Evolutionary conservation across 2,888 invertebrate genomes (phyloP).

Genomic region (Drosophila anceps): DNA sequence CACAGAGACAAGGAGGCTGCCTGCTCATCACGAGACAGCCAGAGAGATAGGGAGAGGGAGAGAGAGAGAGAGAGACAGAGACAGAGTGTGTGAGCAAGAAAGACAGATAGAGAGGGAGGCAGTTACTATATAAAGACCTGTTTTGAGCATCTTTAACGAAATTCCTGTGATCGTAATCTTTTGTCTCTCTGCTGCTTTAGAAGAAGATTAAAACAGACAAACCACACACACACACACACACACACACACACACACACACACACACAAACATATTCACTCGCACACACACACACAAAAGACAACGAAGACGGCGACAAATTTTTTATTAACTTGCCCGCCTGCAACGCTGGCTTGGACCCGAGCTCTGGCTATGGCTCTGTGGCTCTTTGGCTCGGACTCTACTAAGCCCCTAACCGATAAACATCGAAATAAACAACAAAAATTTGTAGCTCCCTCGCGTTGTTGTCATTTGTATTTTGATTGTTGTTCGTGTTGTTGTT

Average conservation of each 20-base stretch:
- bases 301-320: constrained; percentile 75
- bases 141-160: constrained; percentile 80
- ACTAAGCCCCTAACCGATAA: constrained; percentile 60
- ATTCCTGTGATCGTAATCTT: constrained; percentile 82
- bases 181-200: constrained; percentile 79
- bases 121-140: constrained; percentile 67
- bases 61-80: constrained; percentile 8
- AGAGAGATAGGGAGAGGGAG: constrained; percentile 8
- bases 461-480: constrained; percentile 59
- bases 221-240: constrained; percentile 30
- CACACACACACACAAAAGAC: constrained; percentile 26
- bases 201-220: constrained; percentile 78
- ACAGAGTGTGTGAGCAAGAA: background rate
- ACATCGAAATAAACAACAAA: constrained; percentile 78
- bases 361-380: constrained; percentile 4
- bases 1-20: constrained; percentile 39
- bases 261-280: background rate
- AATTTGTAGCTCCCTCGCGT: constrained; percentile 72
- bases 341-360: constrained; percentile 13
- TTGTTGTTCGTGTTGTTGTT: constrained; percentile 5
- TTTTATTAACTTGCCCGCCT: constrained; percentile 69
- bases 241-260: constrained; percentile 29
- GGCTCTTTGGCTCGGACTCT: constrained; percentile 44
- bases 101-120: constrained; percentile 29
- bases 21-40: constrained; percentile 15